phyloP scores from a whole-genome alignment of 1,140 invertebrate species.

The Vanessa tameamea region DNA sequence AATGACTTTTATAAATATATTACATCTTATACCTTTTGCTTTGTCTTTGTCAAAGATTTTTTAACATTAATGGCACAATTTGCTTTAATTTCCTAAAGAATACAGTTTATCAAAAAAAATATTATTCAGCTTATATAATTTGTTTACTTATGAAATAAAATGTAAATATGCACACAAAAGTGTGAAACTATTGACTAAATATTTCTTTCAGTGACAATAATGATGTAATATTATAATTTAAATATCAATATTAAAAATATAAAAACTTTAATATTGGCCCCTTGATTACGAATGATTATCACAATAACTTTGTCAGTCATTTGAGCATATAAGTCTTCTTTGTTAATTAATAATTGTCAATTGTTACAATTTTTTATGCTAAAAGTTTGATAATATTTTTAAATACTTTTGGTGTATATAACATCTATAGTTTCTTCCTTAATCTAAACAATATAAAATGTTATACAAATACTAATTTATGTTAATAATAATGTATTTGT shows the following conservation, averaged over 20 bases:
- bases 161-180: neutral
- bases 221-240: neutral
- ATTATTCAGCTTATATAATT: neutral
- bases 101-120: conserved; percentile 1
- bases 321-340: neutral
- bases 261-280: conserved; percentile 3
- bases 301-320: neutral
- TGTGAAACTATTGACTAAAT: no score
- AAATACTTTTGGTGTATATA: neutral
- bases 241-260: neutral
- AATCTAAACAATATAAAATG: conserved; percentile 15
- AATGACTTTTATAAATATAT: conserved; percentile 6
- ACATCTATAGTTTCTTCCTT: neutral
- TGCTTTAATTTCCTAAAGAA: conserved; percentile 2
- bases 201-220: neutral
- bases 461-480: conserved; percentile 26
- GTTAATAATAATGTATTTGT: conserved; percentile 5
- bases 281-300: neutral
- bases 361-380: neutral
- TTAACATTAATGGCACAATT: conserved; percentile 28
- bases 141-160: neutral
- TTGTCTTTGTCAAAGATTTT: neutral
- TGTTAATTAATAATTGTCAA: neutral
- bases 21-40: neutral
- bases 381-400: neutral